These are phyloP conservation scores for Coenonympha glycerion DNA, from an alignment of 2,888 invertebrate genomes.

Conservation along the genomic window DNA sequence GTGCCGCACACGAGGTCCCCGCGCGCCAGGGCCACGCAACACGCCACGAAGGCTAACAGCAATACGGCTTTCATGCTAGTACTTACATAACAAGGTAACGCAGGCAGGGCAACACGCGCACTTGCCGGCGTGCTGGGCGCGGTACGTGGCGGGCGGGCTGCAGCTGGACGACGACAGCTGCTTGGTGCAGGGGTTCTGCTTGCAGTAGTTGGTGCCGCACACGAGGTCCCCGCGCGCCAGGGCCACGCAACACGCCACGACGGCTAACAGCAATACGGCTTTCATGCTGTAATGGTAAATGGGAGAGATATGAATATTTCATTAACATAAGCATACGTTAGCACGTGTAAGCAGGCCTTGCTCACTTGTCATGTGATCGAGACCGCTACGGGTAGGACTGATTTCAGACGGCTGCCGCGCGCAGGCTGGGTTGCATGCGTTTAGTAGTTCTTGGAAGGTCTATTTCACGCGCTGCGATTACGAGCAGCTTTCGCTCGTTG, in stretches of 20 bases:
- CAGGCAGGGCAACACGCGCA: constrained; percentile 71
- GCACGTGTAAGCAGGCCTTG: too few species aligned
- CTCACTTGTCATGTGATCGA: too few species aligned
- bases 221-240: constrained; percentile 56
- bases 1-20: constrained; percentile 62
- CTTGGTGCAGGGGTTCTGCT: constrained; percentile 49
- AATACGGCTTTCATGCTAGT: constrained; percentile 58
- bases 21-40: constrained; percentile 45
- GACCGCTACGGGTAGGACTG: too few species aligned
- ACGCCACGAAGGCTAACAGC: constrained; percentile 47
- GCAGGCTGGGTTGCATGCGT: too few species aligned
- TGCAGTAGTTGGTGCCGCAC: constrained; percentile 62
- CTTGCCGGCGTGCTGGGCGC: constrained; percentile 56
- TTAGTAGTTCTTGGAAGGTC: too few species aligned
- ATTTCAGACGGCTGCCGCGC: too few species aligned
- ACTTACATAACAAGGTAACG: constrained; percentile 56
- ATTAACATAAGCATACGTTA: too few species aligned
- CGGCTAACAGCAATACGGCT: constrained; percentile 42
- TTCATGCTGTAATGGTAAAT: constrained; percentile 48
- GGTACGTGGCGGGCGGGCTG: constrained; percentile 46
- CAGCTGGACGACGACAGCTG: constrained; percentile 45
- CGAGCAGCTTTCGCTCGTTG: too few species aligned
- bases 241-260: constrained; percentile 49
- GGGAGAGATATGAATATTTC: too few species aligned
- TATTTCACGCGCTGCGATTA: too few species aligned